Evolutionary conservation across 2,113 vertebrate genomes (phyloP).

Genomic region (Ictidomys tridecemlineatus): DNA sequence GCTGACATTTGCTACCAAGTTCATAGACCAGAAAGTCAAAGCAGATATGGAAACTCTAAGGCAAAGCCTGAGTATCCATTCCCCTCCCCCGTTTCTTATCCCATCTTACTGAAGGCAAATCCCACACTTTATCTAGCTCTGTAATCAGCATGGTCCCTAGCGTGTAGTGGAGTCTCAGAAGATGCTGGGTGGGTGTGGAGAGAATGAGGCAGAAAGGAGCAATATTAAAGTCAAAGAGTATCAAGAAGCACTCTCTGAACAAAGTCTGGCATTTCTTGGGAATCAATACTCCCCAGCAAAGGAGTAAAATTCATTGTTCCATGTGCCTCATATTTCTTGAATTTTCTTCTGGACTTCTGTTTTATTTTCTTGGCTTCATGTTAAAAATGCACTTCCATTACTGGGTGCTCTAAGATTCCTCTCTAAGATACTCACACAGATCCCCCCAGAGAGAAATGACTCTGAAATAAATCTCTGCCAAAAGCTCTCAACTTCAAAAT

Average conservation of each 20-base stretch:
- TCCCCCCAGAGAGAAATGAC: constrained; percentile 66
- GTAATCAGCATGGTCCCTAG: not conserved
- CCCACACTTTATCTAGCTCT: not conserved
- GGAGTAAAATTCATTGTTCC: constrained; percentile 2
- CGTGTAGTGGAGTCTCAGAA: not conserved
- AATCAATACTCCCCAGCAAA: not conserved
- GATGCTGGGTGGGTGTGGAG: not conserved
- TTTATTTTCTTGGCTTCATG: constrained; percentile 62
- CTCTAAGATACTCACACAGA: constrained; percentile 53
- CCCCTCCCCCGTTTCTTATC: not conserved
- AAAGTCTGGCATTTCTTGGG: constrained; percentile 20
- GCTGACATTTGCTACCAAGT: not conserved
- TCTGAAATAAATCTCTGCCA: constrained; percentile 77
- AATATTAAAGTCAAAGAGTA: not conserved
- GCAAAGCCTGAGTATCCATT: not conserved
- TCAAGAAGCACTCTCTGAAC: not conserved
- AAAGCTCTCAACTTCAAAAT: constrained; percentile 83
- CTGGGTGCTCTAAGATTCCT: constrained; percentile 54
- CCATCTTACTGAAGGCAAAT: not conserved
- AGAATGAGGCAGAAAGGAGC: not conserved
- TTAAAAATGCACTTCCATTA: constrained; percentile 15
- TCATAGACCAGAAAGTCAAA: not conserved
- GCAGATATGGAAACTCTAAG: not conserved
- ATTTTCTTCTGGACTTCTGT: constrained; percentile 32
- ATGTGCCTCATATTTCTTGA: not conserved